Base-by-base conservation (phyloP, 2,888 invertebrate genomes). In the Latheticus oryzae region DNA sequence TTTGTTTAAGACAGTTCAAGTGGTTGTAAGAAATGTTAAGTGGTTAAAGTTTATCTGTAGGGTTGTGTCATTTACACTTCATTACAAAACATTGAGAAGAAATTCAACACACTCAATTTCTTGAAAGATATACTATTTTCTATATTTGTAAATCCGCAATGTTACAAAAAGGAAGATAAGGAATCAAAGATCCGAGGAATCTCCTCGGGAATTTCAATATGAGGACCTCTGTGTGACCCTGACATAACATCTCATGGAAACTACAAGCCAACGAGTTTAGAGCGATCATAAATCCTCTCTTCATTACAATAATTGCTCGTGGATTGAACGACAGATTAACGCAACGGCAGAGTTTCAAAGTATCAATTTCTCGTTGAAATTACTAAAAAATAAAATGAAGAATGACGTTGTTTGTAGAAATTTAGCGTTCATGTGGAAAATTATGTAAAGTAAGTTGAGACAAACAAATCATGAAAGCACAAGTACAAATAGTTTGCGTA, bases 381-480 rank as follows among this genome's bases (percentile, higher is more conserved):
- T 12, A 16, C 7, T 3, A 7, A 5, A 16, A 35, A 35, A 35
- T 28, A 43, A 43, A 43, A 43, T n/a, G n/a, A n/a, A n/a, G n/a
- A n/a, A n/a, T n/a, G n/a, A n/a, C n/a, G n/a, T n/a, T n/a, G n/a
- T n/a, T 28, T 15, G 17, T 16, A 38, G 21, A 35, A 37, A 43
- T 53, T 47, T 52, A 55, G 62, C 61, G 65, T 62, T 65, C 65
- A 64, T 62, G 54, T 55, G 48, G 55, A 42, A 60, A 60, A 67
- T 65, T 70, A 68, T 70, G 70, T 67, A 70, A 70, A 70, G 59
- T 47, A 58, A 63, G 51, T 60, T 61, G 26, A 59, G 63, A 67
- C 65, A 65, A 67, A 67, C 68, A 70, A 70, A 70, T 70, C 70
- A 70, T 70, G 67, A 63, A 63, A 63, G 66, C 66, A 60, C 66